Conservation (phyloP, 2,797 vertebrate species). For the Masticophis lateralis region DNA sequence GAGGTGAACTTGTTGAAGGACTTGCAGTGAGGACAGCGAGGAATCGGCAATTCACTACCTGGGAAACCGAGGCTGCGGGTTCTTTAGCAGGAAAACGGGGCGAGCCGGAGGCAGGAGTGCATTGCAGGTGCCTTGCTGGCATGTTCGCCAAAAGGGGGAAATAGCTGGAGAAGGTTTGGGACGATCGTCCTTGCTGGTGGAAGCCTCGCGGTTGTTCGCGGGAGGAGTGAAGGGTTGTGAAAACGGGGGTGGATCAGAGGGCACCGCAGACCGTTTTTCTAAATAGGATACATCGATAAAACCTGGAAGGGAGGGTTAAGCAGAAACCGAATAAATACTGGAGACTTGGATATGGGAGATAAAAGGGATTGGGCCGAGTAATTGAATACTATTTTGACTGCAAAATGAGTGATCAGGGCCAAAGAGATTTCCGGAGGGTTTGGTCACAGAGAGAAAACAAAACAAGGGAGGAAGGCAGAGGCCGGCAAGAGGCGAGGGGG, state of each 20-base stretch:
- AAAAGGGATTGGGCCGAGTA: not conserved
- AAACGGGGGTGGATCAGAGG: not conserved
- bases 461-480: not conserved
- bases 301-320: not conserved
- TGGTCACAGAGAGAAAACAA: not conserved
- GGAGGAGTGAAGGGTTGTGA: not conserved
- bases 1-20: not conserved
- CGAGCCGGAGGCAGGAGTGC: not conserved
- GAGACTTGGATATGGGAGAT: not conserved
- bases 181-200: not conserved
- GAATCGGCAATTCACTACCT: not conserved
- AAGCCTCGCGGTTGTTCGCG: not conserved
- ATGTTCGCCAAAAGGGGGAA: not conserved
- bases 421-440: not conserved
- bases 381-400: not conserved
- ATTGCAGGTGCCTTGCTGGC: not conserved
- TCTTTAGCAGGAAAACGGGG: not conserved
- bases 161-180: not conserved
- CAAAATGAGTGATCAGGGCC: not conserved
- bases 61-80: not conserved
- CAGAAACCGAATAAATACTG: not conserved
- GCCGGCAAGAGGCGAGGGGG: not conserved
- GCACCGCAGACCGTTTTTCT: rapidly evolving
- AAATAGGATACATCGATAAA: not conserved
- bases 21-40: not conserved